Evolutionary conservation across 2,113 vertebrate genomes (phyloP).

Genomic region (Tupaia tana): DNA sequence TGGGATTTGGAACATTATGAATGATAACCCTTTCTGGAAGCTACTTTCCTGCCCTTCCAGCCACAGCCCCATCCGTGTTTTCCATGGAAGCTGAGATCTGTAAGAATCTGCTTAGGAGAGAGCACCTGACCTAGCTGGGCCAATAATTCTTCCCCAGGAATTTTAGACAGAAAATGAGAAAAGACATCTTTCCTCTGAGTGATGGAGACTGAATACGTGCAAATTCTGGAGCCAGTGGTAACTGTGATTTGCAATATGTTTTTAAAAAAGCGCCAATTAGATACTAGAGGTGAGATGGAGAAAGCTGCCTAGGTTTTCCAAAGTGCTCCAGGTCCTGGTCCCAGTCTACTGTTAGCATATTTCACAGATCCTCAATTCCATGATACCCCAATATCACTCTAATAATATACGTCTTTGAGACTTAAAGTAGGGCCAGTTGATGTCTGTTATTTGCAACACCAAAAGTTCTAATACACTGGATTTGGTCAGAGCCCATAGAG

Average conservation of each 20-base stretch:
- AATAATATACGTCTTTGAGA: neutral
- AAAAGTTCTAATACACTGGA: neutral
- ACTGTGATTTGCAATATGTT: neutral
- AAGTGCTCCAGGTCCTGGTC: neutral
- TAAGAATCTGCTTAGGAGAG: neutral
- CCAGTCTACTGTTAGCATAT: neutral
- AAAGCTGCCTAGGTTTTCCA: neutral
- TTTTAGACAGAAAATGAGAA: neutral
- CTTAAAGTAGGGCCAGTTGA: neutral
- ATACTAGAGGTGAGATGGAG: neutral
- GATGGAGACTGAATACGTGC: neutral
- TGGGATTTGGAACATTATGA: conserved; percentile 1
- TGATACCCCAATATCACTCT: neutral
- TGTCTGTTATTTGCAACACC: neutral
- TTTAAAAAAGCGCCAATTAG: neutral
- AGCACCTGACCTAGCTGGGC: neutral
- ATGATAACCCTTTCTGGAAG: neutral
- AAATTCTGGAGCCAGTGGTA: neutral
- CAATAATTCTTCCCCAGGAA: neutral
- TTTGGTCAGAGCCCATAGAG: neutral
- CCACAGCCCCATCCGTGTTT: neutral
- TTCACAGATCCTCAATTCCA: neutral
- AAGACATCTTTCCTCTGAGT: neutral
- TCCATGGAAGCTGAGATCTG: neutral
- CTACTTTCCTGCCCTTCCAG: neutral